phyloP scores from a whole-genome alignment of 2,888 invertebrate genomes.

The Andrena praecox region DNA sequence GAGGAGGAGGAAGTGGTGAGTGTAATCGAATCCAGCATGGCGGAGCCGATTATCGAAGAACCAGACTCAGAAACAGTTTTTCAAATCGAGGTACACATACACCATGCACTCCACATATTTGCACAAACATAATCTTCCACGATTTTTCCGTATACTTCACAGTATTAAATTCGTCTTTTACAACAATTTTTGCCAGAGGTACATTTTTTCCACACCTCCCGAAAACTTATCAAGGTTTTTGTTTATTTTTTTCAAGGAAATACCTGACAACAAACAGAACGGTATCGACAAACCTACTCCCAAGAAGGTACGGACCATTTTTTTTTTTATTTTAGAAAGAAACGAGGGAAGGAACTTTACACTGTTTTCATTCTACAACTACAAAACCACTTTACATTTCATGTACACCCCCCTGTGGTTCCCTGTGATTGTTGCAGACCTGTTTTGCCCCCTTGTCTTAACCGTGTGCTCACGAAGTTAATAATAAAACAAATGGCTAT shows the following conservation, averaged over 20 bases:
- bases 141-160: no score
- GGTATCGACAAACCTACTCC: slow-evolving; percentile 82
- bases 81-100: slow-evolving; percentile 77
- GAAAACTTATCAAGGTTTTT: slow-evolving; percentile 32
- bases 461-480: background rate
- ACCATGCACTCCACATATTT: slow-evolving; percentile 54
- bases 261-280: slow-evolving; percentile 80
- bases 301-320: slow-evolving; percentile 78
- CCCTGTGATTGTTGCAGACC: slow-evolving; percentile 12
- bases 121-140: slow-evolving; percentile 60
- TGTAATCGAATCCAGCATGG: slow-evolving; percentile 78
- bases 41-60: slow-evolving; percentile 77
- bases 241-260: slow-evolving; percentile 78
- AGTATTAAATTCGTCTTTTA: no score
- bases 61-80: slow-evolving; percentile 74
- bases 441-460: background rate
- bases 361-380: background rate
- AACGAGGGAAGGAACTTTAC: background rate
- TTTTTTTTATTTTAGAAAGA: slow-evolving; percentile 51
- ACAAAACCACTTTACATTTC: background rate
- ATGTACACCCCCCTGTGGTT: background rate
- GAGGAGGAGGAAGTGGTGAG: slow-evolving; percentile 78
- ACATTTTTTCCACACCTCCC: background rate
- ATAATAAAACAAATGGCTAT: background rate
- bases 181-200: slow-evolving; percentile 1